phyloP scores from a whole-genome alignment of 1,140 invertebrate species.

The Macrocentrus cingulum region DNA sequence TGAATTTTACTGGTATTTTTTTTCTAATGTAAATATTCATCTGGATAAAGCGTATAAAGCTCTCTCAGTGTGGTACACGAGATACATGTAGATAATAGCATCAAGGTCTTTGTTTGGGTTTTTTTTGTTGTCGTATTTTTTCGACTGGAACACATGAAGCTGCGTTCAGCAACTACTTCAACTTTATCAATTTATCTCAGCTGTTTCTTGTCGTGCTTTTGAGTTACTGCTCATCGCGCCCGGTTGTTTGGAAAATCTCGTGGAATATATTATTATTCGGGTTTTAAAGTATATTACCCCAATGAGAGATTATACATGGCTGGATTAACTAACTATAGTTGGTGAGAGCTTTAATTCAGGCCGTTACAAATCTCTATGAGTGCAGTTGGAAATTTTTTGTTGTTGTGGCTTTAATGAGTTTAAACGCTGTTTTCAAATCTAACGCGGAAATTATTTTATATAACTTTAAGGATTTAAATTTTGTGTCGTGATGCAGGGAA shows the following conservation, averaged over 20 bases:
- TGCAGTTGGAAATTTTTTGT: no score
- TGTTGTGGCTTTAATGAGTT: no score
- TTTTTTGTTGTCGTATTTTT: not conserved
- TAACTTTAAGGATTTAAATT: no score
- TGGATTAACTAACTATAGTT: no score
- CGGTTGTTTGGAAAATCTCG: not conserved
- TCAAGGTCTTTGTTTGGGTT: not conserved
- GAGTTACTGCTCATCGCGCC: not conserved
- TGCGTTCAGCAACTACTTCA: not conserved
- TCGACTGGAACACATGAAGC: no score
- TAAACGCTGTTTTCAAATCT: no score
- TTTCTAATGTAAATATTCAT: conserved; percentile 5
- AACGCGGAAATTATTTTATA: no score
- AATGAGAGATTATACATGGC: not conserved
- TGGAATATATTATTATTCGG: not conserved
- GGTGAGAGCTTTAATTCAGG: no score
- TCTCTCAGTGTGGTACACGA: not conserved
- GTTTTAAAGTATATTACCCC: not conserved
- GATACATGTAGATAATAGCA: no score
- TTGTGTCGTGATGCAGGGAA: no score
- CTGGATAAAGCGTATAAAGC: not conserved
- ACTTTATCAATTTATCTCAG: conserved; percentile 7
- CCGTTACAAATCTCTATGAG: no score
- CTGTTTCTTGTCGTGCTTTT: not conserved
- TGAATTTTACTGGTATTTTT: not conserved